These are phyloP conservation scores for Sebastiscus albofasciatus DNA, from an alignment of 2,797 vertebrate genomes.

Conservation along the genomic window DNA sequence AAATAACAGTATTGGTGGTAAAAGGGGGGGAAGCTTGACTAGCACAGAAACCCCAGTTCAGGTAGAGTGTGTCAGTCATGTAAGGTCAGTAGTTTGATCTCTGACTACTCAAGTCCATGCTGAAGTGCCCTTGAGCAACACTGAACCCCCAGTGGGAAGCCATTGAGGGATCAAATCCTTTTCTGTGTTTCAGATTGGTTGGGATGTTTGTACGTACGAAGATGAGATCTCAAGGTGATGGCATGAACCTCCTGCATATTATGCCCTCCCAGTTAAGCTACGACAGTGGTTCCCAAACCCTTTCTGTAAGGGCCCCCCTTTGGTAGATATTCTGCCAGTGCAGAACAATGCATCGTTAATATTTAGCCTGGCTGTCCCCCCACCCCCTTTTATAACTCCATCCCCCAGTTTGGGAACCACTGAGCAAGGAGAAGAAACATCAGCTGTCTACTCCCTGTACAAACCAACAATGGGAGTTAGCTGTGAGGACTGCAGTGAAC, in stretches of 20 bases:
- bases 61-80: too few species aligned
- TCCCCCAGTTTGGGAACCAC: too few species aligned
- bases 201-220: background rate
- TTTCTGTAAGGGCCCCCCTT: too few species aligned
- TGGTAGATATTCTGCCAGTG: too few species aligned
- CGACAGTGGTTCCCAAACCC: too few species aligned
- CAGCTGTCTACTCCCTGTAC: background rate
- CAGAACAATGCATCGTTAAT: too few species aligned
- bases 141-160: background rate
- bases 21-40: too few species aligned
- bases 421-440: background rate
- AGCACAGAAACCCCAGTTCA: too few species aligned
- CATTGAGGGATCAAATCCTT: background rate
- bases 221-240: background rate
- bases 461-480: background rate
- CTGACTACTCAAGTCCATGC: background rate
- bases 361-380: too few species aligned
- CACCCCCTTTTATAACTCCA: too few species aligned
- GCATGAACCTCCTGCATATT: background rate
- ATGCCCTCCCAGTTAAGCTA: background rate
- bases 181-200: background rate
- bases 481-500: background rate
- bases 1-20: background rate
- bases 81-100: background rate
- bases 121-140: background rate